These are phyloP conservation scores for Sebastolobus alascanus DNA, from an alignment of 2,797 vertebrate species.

Conservation along the genomic window DNA sequence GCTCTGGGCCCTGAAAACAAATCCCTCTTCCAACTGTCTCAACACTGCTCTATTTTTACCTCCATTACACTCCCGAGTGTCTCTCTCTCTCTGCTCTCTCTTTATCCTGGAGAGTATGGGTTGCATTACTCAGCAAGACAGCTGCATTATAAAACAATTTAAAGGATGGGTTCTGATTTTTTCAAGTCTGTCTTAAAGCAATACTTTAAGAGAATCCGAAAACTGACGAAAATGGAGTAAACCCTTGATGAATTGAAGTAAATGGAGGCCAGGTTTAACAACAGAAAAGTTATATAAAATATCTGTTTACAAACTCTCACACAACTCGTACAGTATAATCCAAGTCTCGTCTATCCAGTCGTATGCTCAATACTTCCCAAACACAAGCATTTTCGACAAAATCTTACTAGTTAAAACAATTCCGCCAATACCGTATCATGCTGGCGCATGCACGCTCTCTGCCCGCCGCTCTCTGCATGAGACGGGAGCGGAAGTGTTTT, in stretches of 20 bases:
- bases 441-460: neutral
- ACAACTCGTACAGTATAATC: neutral
- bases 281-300: neutral
- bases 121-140: neutral
- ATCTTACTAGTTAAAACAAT: no score
- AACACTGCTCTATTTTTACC: conserved; percentile 32
- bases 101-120: neutral
- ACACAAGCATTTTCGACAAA: neutral
- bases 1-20: conserved; percentile 26
- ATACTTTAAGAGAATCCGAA: neutral
- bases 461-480: neutral
- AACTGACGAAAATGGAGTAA: neutral
- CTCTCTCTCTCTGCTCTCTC: neutral
- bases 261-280: neutral
- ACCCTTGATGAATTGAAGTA: neutral
- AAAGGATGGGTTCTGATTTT: neutral
- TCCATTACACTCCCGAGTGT: conserved; percentile 1
- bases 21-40: conserved; percentile 23
- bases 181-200: neutral
- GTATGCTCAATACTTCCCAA: neutral
- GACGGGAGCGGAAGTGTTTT: neutral
- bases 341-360: neutral
- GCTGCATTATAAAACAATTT: neutral
- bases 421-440: neutral
- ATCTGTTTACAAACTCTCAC: neutral